Evolutionary conservation across 2,113 vertebrate genomes (phyloP), one percentile per base, ranked within the genome.

Genomic region (Zosterops pallidus): DNA sequence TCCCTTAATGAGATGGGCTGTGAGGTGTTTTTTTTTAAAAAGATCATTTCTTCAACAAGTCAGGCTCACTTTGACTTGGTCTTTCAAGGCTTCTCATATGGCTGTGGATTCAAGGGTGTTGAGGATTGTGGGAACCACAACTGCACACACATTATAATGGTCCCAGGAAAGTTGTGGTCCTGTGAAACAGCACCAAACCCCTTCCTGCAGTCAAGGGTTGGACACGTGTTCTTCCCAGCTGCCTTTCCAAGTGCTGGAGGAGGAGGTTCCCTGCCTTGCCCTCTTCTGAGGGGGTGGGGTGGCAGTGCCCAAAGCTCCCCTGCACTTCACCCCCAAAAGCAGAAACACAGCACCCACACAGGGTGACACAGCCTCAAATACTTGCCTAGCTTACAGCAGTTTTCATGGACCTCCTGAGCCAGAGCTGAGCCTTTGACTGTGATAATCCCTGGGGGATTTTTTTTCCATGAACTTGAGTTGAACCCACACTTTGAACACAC

Each of bases 401-500:
- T 81, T 60, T 57, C 78, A 53, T 10, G 71, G 67, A 83, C 16
- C 33, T 86, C 47, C 83, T 52, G 68, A 96, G 93, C 77, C 69
- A 78, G 44, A 86, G 60, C 60, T 78, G 87, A 96, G 76, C 59
- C 76, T 86, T 93, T 86, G 42, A 63, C 57, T 67, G 60, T 56
- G 86, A 83, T 95, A 93, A 97, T 90, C 94, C 72, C 41, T 31
- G 24, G n/a, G 37, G 89, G 65, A 89, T 81, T 95, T 95, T 89
- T 57, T 69, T 49, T 89, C 56, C 21, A 9, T 93, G 91, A 95
- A 90, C 95, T 94, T 5, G 5, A 84, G 52, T 50, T 95, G 96
- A 97, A 93, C 92, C 55, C 68, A 86, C 50, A 28, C 67, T 92
- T 41, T 90, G 68, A 83, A 95, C 56, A 69, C 76, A 92, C 17